Evolutionary conservation across 2,888 invertebrate genomes (phyloP).

Genomic region (Ormia ochracea): DNA sequence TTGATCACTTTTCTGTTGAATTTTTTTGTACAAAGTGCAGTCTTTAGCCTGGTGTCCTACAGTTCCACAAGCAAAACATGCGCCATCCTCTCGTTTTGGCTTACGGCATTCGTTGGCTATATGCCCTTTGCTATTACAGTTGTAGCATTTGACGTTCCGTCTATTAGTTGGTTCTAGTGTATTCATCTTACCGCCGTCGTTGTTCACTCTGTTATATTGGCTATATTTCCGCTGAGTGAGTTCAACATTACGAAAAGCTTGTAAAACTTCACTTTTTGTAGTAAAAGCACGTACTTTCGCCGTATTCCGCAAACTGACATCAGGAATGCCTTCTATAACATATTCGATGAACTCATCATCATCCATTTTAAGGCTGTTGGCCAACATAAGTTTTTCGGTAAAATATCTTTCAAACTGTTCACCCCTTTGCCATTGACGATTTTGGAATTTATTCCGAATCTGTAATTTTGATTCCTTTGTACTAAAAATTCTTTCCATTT

Average conservation of each 20-base stretch:
- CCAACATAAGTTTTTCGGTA: slow-evolving; percentile 13
- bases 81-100: slow-evolving; percentile 30
- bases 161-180: not conserved
- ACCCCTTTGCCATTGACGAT: slow-evolving; percentile 22
- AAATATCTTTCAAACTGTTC: slow-evolving; percentile 15
- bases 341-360: slow-evolving; percentile 37
- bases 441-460: slow-evolving; percentile 16
- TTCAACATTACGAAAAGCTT: not conserved
- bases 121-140: slow-evolving; percentile 35
- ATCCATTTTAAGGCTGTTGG: slow-evolving; percentile 24
- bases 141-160: slow-evolving; percentile 31
- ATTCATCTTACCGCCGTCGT: not conserved
- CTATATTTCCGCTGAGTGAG: not conserved
- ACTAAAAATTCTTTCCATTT: slow-evolving; percentile 13
- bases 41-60: slow-evolving; percentile 27
- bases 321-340: slow-evolving; percentile 29
- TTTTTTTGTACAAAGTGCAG: slow-evolving; percentile 9
- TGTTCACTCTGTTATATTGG: not conserved
- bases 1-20: not conserved
- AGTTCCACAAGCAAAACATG: slow-evolving; percentile 23
- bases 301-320: not conserved
- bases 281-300: not conserved
- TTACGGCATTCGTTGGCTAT: too few relatives aligned
- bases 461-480: slow-evolving; percentile 26
- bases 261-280: not conserved